Evolutionary conservation across 2,888 invertebrate genomes (phyloP), one percentile per base, ranked within the genome.

Genomic region (Microctonus aethiopoides): DNA sequence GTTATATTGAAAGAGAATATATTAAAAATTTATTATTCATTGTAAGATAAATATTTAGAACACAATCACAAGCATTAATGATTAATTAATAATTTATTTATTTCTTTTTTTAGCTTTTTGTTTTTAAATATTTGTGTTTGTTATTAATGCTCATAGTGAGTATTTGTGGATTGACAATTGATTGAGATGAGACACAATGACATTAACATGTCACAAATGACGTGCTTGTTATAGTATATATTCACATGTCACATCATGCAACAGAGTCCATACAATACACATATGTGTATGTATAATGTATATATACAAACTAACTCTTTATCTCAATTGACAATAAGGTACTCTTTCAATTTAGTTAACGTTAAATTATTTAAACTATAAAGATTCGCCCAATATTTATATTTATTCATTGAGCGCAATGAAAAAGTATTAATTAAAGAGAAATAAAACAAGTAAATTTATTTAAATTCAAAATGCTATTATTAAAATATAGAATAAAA

Each of bases 161-260:
- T 59, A 59, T 46, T 67, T 32, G 32, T 46, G 10, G 36, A 29
- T 61, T 60, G 34, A 54, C 61, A 52, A 51, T 41, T 22, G 20
- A 67, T 26, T 61, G 51, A 54, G 9, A 39, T 16, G 34, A 54
- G 67, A 68, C 67, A 68, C 67, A 68, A 68, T 68, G 61, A 60
- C 34, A 20, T 24, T 26, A 26, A 57, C 29, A 54, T 36, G 51
- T 26, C 24, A 46, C 16, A 24, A 22, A 34, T 11, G 29, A 34
- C 24, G 65, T 39, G 60, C 59, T 67, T 67, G 67, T 67, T 61
- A 67, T 67, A 52, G 13, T 39, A n/a, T 46, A n/a, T 46, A 61
- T 52, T 60, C n/a, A 13, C 54, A 61, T 68, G 22, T n/a, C 51
- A 16, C 10, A 51, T 24, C 22, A 60, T 46, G 16, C 6, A 16